These are phyloP conservation scores for Discoglossus pictus DNA, from an alignment of 2,797 vertebrate species.

Conservation along the genomic window DNA sequence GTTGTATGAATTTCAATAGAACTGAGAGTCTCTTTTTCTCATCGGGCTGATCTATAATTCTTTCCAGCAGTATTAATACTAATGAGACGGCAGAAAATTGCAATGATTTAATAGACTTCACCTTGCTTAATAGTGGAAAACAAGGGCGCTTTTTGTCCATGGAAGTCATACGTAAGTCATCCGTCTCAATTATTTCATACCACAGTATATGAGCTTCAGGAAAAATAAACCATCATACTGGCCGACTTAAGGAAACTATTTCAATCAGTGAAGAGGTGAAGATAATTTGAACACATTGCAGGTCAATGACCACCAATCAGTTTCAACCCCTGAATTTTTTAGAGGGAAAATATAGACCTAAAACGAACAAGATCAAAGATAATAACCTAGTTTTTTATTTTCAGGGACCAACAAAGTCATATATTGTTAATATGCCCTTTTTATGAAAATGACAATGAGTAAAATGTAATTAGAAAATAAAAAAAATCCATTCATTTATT, in stretches of 20 bases:
- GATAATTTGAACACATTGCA: slow-evolving; percentile 6
- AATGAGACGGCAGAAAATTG: slow-evolving; percentile 15
- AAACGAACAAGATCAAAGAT: no score
- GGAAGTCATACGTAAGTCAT: slow-evolving; percentile 36
- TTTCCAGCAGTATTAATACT: slow-evolving; percentile 7
- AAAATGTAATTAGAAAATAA: no score
- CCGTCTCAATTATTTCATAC: slow-evolving; percentile 37
- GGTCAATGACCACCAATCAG: slow-evolving; percentile 20
- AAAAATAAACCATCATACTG: slow-evolving; percentile 4
- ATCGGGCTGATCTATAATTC: slow-evolving; percentile 6
- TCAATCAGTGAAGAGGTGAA: slow-evolving; percentile 15
- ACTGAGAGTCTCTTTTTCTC: not conserved
- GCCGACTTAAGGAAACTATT: slow-evolving; percentile 12
- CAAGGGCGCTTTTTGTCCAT: slow-evolving; percentile 34
- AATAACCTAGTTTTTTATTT: no score
- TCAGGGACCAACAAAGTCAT: no score
- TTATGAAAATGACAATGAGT: no score
- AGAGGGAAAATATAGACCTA: no score
- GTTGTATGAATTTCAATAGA: not conserved
- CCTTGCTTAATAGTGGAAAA: slow-evolving; percentile 10
- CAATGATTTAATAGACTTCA: slow-evolving; percentile 28
- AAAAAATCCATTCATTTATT: no score
- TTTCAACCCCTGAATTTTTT: not conserved
- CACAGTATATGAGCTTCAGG: slow-evolving; percentile 21
- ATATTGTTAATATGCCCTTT: no score